phyloP scores from a whole-genome alignment of 1,140 invertebrate species.

The Chelonus insularis region DNA sequence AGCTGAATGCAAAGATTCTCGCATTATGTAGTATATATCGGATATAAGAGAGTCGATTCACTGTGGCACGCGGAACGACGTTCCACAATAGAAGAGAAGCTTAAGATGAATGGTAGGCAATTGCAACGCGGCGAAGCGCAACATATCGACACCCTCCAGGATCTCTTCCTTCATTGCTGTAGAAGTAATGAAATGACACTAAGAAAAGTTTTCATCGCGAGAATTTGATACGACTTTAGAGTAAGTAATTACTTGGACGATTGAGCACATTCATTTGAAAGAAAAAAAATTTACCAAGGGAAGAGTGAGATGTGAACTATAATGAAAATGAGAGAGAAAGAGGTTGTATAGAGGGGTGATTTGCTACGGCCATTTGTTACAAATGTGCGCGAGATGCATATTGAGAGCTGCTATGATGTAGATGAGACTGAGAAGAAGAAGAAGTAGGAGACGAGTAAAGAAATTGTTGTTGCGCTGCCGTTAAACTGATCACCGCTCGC shows the following conservation, averaged over 20 bases:
- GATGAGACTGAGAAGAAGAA: not conserved
- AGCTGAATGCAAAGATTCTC: too few relatives aligned
- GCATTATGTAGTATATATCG: too few relatives aligned
- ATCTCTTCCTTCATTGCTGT: not conserved
- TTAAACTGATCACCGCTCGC: slow-evolving; percentile 6
- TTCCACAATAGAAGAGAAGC: slow-evolving; percentile 9
- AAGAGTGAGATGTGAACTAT: not conserved
- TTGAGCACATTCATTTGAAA: not conserved
- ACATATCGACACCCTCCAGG: slow-evolving; percentile 19
- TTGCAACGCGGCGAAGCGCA: slow-evolving; percentile 17
- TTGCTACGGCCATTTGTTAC: not conserved
- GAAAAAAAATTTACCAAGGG: not conserved
- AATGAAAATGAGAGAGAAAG: not conserved
- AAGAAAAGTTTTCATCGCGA: not conserved
- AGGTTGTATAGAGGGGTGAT: not conserved
- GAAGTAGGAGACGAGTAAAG: not conserved
- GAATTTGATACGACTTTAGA: not conserved
- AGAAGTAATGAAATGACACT: not conserved
- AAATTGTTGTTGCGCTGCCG: slow-evolving; percentile 6
- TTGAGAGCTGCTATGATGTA: not conserved
- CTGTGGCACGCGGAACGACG: slow-evolving; percentile 20
- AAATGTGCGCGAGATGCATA: too few relatives aligned
- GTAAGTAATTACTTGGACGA: slow-evolving; percentile 11
- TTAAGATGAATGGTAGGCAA: slow-evolving; percentile 27
- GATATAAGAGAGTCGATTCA: slow-evolving; percentile 13